Evolutionary conservation across 2,888 invertebrate genomes (phyloP).

Genomic region (Epiblema foenella): DNA sequence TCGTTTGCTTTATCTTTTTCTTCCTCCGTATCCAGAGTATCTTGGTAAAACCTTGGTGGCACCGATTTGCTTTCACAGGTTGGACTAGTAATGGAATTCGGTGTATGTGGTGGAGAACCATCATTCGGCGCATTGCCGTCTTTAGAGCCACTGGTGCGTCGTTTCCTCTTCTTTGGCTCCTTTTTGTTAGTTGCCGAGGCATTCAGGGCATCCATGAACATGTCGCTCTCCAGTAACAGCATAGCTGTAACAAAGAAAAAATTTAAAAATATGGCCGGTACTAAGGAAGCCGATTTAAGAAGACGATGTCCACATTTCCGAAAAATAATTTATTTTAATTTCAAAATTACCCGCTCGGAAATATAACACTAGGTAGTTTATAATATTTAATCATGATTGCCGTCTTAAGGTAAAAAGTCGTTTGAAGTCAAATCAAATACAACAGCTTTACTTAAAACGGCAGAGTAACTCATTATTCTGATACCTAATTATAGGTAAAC

Average conservation of each 20-base stretch:
- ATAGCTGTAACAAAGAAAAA: constrained; percentile 85
- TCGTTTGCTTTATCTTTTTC: constrained; percentile 78
- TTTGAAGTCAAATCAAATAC: no score
- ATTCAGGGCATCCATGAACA: constrained; percentile 96
- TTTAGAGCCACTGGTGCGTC: constrained; percentile 88
- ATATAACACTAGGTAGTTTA: not conserved
- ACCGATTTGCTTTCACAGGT: constrained; percentile 78
- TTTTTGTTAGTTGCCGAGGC: constrained; percentile 91
- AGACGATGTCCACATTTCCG: not conserved
- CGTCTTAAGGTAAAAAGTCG: no score
- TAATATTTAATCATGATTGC: no score
- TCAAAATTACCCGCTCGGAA: not conserved
- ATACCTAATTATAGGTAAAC: not conserved
- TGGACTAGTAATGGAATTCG: constrained; percentile 78
- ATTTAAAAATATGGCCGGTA: not conserved
- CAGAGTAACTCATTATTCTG: no score
- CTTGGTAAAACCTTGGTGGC: constrained; percentile 95
- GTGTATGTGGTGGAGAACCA: constrained; percentile 83
- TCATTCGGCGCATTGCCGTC: constrained; percentile 83
- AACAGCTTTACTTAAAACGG: no score
- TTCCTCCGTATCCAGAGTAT: constrained; percentile 91
- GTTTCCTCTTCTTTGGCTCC: constrained; percentile 91
- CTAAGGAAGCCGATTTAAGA: no score
- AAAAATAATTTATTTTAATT: not conserved
- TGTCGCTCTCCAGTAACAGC: constrained; percentile 94